Evolutionary conservation across 2,888 invertebrate genomes (phyloP), one percentile per base, ranked within the genome.

Genomic region (Drosophila atroscutellata): DNA sequence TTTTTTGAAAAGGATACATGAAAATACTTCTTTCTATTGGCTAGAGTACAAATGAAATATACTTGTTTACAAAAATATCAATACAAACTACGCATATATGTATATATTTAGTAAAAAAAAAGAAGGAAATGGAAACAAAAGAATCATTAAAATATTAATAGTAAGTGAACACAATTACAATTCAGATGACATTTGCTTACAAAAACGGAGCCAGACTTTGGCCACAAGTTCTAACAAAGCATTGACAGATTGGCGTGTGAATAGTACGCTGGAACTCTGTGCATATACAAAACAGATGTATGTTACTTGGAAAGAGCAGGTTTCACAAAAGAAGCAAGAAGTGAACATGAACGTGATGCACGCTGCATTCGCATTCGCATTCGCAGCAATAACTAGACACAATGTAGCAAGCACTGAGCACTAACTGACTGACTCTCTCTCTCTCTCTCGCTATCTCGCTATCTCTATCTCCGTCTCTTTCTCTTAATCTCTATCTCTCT

Each of bases 21-120:
- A 34, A 67, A 67, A 61, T 61, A 42, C 65, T 54, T 55, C 32
- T n/a, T 47, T n/a, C 20, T 54, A 11, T 51, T 36, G 37, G 56
- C 65, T 54, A 72, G 28, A 51, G 37, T 55, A 52, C 58, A 75
- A 75, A 59, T 63, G 36, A 81, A 83, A 74, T 65, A 68, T 64
- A 45, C 13, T 64, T 61, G 64, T 61, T 83, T 83, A 81, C 75
- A 82, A 81, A 86, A 83, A 81, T 86, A 67, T 75, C 37, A 57
- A 77, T 81, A 77, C 49, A 76, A 62, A 59, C 62, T 69, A 75
- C 75, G 64, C 37, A 75, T 64, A 51, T 52, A 60, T 61, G 50
- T 51, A 55, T 75, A 79, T 68, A 77, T 67, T 79, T 70, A 67
- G 58, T 61, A 51, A 45, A 63, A 67, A 64, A 71, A 64, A 65